Evolutionary conservation across 2,888 invertebrate genomes (phyloP).

Genomic region (Notocelia uddmanniana): DNA sequence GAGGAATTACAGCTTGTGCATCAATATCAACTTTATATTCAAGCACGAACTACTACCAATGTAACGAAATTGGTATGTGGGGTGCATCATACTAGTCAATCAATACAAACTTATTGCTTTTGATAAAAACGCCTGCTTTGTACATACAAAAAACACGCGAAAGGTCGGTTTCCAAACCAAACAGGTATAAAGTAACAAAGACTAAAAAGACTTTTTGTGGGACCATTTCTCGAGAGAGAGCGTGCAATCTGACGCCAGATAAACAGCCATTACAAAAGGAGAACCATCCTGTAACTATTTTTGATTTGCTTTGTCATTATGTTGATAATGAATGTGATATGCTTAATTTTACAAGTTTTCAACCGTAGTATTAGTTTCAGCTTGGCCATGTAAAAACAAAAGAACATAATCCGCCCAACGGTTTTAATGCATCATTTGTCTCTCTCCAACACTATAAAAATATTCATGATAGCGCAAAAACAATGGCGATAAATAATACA

Average conservation of each 20-base stretch:
- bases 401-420: conserved; percentile 71
- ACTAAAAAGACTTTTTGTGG: conserved; percentile 42
- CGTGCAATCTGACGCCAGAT: conserved; percentile 44
- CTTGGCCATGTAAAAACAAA: conserved; percentile 66
- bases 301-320: conserved; percentile 20
- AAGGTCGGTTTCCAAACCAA: conserved; percentile 39
- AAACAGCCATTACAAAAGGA: conserved; percentile 40
- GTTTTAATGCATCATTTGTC: conserved; percentile 72
- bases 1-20: conserved; percentile 22
- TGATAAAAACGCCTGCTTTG: conserved; percentile 12
- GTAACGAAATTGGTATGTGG: conserved; percentile 14
- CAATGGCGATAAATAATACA: conserved; percentile 75
- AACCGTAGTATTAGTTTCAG: conserved; percentile 22
- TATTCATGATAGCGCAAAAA: conserved; percentile 75
- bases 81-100: conserved; percentile 5
- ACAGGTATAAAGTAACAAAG: conserved; percentile 44
- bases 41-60: neutral
- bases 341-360: neutral
- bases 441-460: conserved; percentile 79
- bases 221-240: conserved; percentile 43
- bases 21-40: conserved; percentile 11
- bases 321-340: conserved; percentile 19
- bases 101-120: conserved; percentile 27
- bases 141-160: conserved; percentile 38
- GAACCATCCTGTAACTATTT: conserved; percentile 18